These are phyloP conservation scores for Phalacrocorax aristotelis DNA, from an alignment of 2,113 vertebrate species.

Conservation along the genomic window DNA sequence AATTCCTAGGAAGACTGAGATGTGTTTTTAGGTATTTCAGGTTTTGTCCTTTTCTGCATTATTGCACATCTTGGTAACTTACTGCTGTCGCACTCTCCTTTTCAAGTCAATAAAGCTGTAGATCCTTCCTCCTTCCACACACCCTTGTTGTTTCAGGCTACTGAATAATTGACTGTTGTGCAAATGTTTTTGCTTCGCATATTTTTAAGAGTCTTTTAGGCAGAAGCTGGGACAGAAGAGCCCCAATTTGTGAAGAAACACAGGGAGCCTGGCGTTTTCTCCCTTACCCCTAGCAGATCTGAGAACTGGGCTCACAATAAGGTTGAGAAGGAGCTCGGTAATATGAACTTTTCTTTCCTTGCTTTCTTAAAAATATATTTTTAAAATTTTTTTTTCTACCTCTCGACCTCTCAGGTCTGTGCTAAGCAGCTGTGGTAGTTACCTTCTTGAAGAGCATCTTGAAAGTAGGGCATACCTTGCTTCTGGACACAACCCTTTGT, in stretches of 20 bases:
- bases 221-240: background rate
- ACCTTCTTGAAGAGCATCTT: background rate
- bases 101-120: background rate
- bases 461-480: background rate
- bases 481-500: background rate
- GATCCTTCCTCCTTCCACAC: background rate
- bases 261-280: background rate
- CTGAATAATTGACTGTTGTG: background rate
- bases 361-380: background rate
- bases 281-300: background rate
- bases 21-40: background rate
- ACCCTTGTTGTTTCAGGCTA: background rate
- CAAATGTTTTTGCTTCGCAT: background rate
- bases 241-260: background rate
- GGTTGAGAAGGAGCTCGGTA: background rate
- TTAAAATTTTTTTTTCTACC: background rate
- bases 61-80: background rate
- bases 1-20: background rate
- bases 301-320: background rate
- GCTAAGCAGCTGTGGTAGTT: background rate
- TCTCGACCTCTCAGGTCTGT: background rate
- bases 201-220: background rate
- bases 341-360: background rate
- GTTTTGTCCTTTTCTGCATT: background rate
- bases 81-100: background rate